Evolutionary conservation across 2,888 invertebrate genomes (phyloP), one percentile per base, ranked within the genome.

Genomic region (Keiferia lycopersicella): DNA sequence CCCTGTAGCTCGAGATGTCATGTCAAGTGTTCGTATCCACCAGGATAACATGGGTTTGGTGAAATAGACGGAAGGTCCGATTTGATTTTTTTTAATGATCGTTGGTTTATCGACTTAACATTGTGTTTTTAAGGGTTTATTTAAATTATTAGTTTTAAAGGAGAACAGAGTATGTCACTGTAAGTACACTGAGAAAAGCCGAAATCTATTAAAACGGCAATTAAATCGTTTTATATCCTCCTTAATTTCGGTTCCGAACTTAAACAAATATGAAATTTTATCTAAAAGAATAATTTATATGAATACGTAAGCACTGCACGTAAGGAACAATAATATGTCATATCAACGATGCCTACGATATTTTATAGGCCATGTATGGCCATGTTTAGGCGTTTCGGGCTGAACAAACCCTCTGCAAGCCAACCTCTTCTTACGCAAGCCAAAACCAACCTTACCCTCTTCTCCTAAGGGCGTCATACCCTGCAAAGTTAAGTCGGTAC

Each of bases 281-380:
- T 16, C 56, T 16, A 18, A 14, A 11, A 34, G n/a, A 7, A 56
- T 34, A 30, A 4, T 16, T n/a, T 39, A 59, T 41, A 59, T 39
- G 22, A 39, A 39, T 59, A 59, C 38, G 58, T 18, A 39, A 38
- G 18, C 18, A 59, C 18, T 20, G 18, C 18, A 59, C 18, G 39
- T 38, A 2, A 62, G 8, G 45, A 48, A 64, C 63, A 53, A 60
- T 60, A 34, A 34, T 34, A 34, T 34, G 34, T 10, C 34, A 34
- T 10, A 34, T 34, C n/a, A n/a, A 30, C n/a, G 39, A 26, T 41
- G 41, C 77, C 80, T 86, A 79, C 79, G 79, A 84, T 86, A 86
- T 87, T 87, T 61, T 87, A 88, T 84, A 84, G 83, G 78, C 77
- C 78, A 73, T 83, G 84, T 83, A 86, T 83, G 83, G 78, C 77